Evolutionary conservation across 2,888 invertebrate species (phyloP).

Genomic region (Drosophila lacicola): DNA sequence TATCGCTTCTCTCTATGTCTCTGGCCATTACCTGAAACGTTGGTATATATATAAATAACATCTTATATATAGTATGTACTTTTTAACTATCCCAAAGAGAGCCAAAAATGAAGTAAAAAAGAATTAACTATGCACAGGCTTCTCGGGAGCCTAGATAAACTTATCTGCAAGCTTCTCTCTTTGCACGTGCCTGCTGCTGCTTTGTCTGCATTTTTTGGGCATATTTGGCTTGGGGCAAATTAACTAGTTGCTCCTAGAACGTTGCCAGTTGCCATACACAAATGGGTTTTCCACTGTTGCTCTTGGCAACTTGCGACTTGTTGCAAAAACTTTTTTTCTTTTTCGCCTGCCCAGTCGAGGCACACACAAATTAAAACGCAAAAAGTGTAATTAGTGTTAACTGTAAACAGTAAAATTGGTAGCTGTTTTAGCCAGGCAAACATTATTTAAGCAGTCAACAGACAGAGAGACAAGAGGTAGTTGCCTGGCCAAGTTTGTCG

Average conservation of each 20-base stretch:
- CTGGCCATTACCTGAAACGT: too few relatives aligned
- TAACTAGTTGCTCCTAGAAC: conserved; percentile 23
- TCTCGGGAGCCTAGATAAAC: not conserved
- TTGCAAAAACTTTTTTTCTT: conserved; percentile 43
- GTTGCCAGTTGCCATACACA: conserved; percentile 11
- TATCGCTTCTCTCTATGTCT: not conserved
- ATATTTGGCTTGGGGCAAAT: conserved; percentile 11
- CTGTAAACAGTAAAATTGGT: conserved; percentile 21
- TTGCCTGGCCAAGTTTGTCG: conserved; percentile 47
- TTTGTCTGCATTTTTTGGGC: conserved; percentile 1
- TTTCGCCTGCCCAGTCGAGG: conserved; percentile 18
- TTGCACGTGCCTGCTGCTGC: not conserved
- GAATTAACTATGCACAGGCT: too few relatives aligned
- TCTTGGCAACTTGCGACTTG: conserved; percentile 41
- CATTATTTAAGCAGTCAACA: conserved; percentile 46
- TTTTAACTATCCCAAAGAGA: too few relatives aligned
- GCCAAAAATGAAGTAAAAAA: too few relatives aligned
- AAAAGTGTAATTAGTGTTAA: conserved; percentile 67
- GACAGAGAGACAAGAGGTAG: conserved; percentile 2
- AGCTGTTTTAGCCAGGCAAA: conserved; percentile 35
- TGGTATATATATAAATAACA: too few relatives aligned
- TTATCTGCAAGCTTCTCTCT: not conserved
- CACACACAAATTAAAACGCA: conserved; percentile 63
- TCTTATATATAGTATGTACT: too few relatives aligned
- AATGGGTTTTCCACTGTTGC: conserved; percentile 23